Percentiles rank a stretch among this genome's conserved stretches.
phyloP scores from a whole-genome alignment of 2,888 invertebrate genomes.

The Campopleginae sp. region DNA sequence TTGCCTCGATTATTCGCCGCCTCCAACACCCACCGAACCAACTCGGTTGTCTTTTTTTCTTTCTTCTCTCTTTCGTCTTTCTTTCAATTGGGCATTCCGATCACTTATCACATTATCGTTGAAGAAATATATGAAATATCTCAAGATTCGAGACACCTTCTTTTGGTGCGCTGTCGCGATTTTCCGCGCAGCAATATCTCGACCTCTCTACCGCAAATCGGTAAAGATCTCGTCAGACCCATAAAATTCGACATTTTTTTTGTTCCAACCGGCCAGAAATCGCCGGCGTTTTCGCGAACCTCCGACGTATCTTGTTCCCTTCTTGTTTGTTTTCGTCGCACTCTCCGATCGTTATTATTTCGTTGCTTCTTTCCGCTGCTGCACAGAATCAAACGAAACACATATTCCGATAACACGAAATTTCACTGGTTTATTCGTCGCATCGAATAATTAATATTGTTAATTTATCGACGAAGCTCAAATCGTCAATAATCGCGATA shows the following conservation, averaged over 20 bases:
- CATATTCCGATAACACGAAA: conserved; percentile 24
- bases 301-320: conserved; percentile 24
- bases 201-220: conserved; percentile 64
- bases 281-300: conserved; percentile 56
- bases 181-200: conserved; percentile 68
- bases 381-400: conserved; percentile 9
- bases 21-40: background rate
- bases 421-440: conserved; percentile 14
- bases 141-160: conserved; percentile 70
- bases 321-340: background rate
- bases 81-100: background rate
- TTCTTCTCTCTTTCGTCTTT: conserved; percentile 48
- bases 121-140: conserved; percentile 7
- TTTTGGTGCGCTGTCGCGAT: conserved; percentile 73
- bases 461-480: background rate
- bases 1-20: background rate
- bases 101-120: conserved; percentile 45
- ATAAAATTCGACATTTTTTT: conserved; percentile 70
- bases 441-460: background rate
- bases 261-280: conserved; percentile 52
- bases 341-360: background rate
- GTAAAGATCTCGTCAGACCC: conserved; percentile 59
- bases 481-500: background rate
- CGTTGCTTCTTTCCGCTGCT: background rate
- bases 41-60: too few species aligned